These are phyloP conservation scores for Hecatera dysodea DNA, from an alignment of 2,888 invertebrate genomes.

Conservation along the genomic window DNA sequence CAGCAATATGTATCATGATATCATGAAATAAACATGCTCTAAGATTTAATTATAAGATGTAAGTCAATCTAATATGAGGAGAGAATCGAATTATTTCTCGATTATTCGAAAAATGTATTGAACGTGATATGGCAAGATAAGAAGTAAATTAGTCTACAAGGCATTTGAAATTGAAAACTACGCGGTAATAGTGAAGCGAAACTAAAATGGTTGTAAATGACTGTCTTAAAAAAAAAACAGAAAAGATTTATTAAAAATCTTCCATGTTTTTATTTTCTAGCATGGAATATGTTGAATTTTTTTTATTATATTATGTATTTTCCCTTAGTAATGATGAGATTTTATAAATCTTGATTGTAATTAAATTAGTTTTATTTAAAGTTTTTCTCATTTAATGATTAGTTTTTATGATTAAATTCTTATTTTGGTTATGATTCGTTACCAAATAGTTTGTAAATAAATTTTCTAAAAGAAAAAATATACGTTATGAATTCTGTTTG, in stretches of 20 bases:
- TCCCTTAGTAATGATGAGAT: constrained; percentile 50
- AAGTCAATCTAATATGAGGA: constrained; percentile 1
- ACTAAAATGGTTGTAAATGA: constrained; percentile 35
- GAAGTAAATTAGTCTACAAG: constrained; percentile 15
- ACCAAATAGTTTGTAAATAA: constrained; percentile 73
- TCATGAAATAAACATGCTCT: constrained; percentile 16
- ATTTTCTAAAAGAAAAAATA: constrained; percentile 51
- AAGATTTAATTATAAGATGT: constrained; percentile 14
- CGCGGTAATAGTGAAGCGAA: constrained; percentile 3
- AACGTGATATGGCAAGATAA: background rate
- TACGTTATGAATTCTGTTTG: background rate
- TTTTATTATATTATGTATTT: constrained; percentile 32
- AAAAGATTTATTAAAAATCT: background rate
- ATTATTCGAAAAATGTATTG: constrained; percentile 19
- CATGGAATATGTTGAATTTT: constrained; percentile 3
- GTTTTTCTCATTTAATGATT: constrained; percentile 53
- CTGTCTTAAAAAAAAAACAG: background rate
- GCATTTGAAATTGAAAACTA: constrained; percentile 23
- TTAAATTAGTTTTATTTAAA: constrained; percentile 52
- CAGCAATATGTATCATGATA: background rate
- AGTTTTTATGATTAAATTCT: constrained; percentile 48
- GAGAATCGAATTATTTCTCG: background rate
- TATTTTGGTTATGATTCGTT: constrained; percentile 66
- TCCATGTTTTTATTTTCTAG: background rate
- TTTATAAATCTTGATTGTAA: constrained; percentile 66